Evolutionary conservation across 2,888 invertebrate genomes (phyloP), one percentile per base, ranked within the genome.

Genomic region (Clitarchus hookeri): DNA sequence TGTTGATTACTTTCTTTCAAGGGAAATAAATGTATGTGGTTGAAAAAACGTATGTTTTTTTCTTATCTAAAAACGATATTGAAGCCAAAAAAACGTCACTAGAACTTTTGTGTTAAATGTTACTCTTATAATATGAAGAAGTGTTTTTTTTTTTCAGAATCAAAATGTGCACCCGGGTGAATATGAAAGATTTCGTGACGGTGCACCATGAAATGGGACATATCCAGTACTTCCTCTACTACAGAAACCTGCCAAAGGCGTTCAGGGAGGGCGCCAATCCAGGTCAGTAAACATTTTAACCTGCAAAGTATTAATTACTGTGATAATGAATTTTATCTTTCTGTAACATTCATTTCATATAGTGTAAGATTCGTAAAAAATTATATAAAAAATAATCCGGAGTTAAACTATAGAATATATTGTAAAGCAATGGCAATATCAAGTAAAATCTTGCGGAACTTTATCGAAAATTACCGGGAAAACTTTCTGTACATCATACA

Each of bases 141-240:
- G 77, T 3, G n/a, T 26, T 44, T 25, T 85, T 4, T 85, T 53
- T 53, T 93, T 93, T 89, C 92, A 96, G 97, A 86, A 97, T 98
- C 85, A 98, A 97, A 92, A 96, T 97, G 95, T 98, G 97, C 90
- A 95, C 97, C 0, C 95, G 95, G 89, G 94, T 97, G 1, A 96
- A 95, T 88, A 97, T 97, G 95, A 96, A 96, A 89, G 97, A 97
- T 90, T 91, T 98, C 88, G 94, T 97, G 86, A 97, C 97, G 0
- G 96, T 96, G 0, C 98, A 98, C 89, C 98, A 98, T 89, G 98
- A 98, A 92, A 96, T 98, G 96, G 96, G 97, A 0, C 98, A 98
- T 90, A 95, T 98, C 85, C 95, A 98, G 90, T 98, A 98, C 91
- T 98, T 97, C 92, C 92, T 97, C 89, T 95, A 96, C 65, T 98